Conservation (phyloP, 2,888 invertebrate genomes). For the Cataglyphis altisquamis region DNA sequence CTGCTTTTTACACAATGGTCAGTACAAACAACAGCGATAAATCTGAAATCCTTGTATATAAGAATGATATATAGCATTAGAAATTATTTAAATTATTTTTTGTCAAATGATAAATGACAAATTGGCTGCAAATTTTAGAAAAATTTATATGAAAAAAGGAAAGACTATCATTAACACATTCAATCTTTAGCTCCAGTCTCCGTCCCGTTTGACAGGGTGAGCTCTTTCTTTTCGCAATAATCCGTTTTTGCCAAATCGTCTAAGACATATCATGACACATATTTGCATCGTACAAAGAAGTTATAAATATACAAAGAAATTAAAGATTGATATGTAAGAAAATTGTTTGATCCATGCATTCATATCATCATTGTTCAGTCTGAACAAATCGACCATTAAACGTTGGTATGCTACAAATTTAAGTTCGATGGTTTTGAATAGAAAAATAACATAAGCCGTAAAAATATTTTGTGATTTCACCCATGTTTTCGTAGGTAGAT, state of each 20-base stretch:
- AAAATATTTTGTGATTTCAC: slow-evolving; percentile 45
- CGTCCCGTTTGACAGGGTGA: slow-evolving; percentile 19
- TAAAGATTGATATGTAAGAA: slow-evolving; percentile 7
- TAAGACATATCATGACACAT: slow-evolving; percentile 16
- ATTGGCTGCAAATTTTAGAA: slow-evolving; percentile 38
- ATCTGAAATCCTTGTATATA: slow-evolving; percentile 38
- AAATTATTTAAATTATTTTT: slow-evolving; percentile 42
- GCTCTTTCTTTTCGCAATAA: not conserved
- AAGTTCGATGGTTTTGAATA: slow-evolving; percentile 12
- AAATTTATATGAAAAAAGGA: slow-evolving; percentile 32
- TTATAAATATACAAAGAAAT: slow-evolving; percentile 37
- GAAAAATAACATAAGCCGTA: slow-evolving; percentile 16
- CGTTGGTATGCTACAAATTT: not conserved
- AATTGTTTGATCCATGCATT: not conserved
- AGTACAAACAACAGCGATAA: slow-evolving; percentile 39
- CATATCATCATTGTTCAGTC: slow-evolving; percentile 10
- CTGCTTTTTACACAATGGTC: slow-evolving; percentile 25
- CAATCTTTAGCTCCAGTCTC: slow-evolving; percentile 4
- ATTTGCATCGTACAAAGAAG: slow-evolving; percentile 31
- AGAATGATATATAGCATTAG: slow-evolving; percentile 34
- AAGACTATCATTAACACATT: slow-evolving; percentile 51
- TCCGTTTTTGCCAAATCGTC: slow-evolving; percentile 10
- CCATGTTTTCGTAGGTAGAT: slow-evolving; percentile 20
- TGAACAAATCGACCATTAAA: slow-evolving; percentile 12
- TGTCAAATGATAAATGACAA: slow-evolving; percentile 39